A percentile compares a stretch with the other conserved stretches of the same genome.
Evolutionary conservation across 2,888 invertebrate genomes (phyloP).

Genomic region (Lithophane semibrunnea): DNA sequence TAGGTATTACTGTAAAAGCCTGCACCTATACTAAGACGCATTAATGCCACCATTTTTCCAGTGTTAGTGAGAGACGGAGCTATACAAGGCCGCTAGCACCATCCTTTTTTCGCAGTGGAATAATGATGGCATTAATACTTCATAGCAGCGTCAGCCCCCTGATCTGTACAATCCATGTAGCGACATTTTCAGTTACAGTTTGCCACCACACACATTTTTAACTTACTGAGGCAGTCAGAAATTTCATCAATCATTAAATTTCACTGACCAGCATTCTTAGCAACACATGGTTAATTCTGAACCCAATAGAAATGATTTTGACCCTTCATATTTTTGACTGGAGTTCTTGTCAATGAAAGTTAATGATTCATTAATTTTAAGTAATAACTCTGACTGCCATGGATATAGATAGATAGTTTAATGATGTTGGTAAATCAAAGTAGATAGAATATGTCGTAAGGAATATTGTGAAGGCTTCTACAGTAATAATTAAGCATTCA

Average conservation of each 20-base stretch:
- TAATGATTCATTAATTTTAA: neutral
- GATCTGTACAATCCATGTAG: neutral
- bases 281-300: neutral
- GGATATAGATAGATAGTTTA: neutral
- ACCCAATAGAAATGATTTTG: neutral
- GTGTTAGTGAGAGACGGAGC: too few species aligned
- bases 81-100: too few species aligned
- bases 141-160: neutral
- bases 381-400: neutral
- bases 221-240: neutral
- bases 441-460: neutral
- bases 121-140: too few species aligned
- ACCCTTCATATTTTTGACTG: neutral
- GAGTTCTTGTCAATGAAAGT: neutral
- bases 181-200: neutral
- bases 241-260: slow-evolving; percentile 12
- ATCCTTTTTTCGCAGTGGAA: too few species aligned
- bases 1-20: slow-evolving; percentile 33
- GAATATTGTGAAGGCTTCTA: slow-evolving; percentile 24
- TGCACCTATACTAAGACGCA: too few species aligned
- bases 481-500: slow-evolving; percentile 36
- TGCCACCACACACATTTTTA: neutral
- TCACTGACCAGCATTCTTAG: neutral
- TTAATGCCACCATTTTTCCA: too few species aligned
- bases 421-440: slow-evolving; percentile 1